Percentiles rank a stretch among this genome's conserved stretches.
Evolutionary conservation across 2,888 invertebrate genomes (phyloP).

Genomic region (Pomacea canaliculata): DNA sequence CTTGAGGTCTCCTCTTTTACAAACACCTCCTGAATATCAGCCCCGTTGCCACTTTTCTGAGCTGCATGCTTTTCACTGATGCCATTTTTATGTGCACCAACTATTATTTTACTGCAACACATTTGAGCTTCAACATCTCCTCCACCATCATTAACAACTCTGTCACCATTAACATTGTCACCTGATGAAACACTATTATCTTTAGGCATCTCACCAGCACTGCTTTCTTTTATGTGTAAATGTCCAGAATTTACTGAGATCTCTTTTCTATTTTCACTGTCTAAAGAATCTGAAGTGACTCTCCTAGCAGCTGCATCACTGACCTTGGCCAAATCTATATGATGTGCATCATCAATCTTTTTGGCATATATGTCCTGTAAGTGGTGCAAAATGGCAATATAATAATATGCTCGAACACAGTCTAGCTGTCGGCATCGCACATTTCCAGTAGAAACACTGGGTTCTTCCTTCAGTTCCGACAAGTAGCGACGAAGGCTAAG

Average conservation of each 20-base stretch:
- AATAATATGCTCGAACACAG: constrained; percentile 61
- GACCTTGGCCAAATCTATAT: neutral
- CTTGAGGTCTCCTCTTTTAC: neutral
- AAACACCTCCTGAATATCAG: neutral
- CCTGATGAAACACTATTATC: neutral
- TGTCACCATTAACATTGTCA: neutral
- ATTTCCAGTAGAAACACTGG: constrained; percentile 47
- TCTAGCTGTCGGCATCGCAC: constrained; percentile 58
- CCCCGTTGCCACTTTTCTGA: neutral
- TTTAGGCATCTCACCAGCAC: neutral
- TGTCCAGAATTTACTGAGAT: neutral
- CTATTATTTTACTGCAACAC: too few relatives aligned
- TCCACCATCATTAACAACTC: neutral
- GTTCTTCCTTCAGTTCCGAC: constrained; percentile 56
- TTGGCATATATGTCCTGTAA: constrained; percentile 34
- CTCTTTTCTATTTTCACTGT: neutral
- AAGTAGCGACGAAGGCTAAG: constrained; percentile 49
- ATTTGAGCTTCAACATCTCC: neutral
- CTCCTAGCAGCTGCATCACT: neutral
- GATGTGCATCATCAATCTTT: constrained; percentile 12
- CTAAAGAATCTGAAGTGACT: neutral
- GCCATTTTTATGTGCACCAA: neutral
- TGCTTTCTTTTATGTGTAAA: neutral
- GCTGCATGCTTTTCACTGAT: neutral
- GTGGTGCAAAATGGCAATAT: constrained; percentile 52